Base-by-base conservation (phyloP, 1,140 invertebrate species). In the Prorops nasuta region DNA sequence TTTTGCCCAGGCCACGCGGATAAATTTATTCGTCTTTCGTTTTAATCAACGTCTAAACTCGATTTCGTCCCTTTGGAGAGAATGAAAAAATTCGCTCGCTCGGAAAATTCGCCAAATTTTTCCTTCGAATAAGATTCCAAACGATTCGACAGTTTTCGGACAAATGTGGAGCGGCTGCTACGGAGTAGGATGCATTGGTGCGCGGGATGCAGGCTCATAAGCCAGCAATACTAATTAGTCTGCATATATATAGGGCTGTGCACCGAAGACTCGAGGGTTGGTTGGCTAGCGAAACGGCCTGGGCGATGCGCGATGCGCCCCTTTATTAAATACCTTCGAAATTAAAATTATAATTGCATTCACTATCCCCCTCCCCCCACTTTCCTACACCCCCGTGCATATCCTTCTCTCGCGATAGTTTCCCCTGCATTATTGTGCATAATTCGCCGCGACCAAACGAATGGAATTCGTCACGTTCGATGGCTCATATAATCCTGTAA, bases 271-370 rank as follows among this genome's bases (percentile, higher is more conserved):
- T n/a, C n/a, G n/a, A n/a, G n/a, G n/a, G n/a, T n/a, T n/a, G 51
- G 52, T 51, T 51, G 53, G 59, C 56, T 65, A 54, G 55, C 44
- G 60, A 58, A 10, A 28, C 4, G 10, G 24, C 4, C 10, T 6
- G 24, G 10, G 38, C 38, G 42, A 17, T 59, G 54, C 58, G 46
- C 61, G 62, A 64, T 69, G 61, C 61, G 53, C 63, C 71, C 71
- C 72, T 75, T 75, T 77, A 74, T 76, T 77, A 74, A 76, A 76
- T 77, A 73, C 74, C 73, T 74, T 71, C 60, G 71, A 76, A 77
- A 77, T 76, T 77, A 77, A 77, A 77, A 77, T 76, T 76, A 75
- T 77, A 76, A 77, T 77, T 77, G 74, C 75, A 71, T 72, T 75
- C 67, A 72, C 68, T 72, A 67, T 63, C 46, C 39, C 16, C 38